phyloP scores from a whole-genome alignment of 2,888 invertebrate species.

The Drepanosiphum platanoidis region DNA sequence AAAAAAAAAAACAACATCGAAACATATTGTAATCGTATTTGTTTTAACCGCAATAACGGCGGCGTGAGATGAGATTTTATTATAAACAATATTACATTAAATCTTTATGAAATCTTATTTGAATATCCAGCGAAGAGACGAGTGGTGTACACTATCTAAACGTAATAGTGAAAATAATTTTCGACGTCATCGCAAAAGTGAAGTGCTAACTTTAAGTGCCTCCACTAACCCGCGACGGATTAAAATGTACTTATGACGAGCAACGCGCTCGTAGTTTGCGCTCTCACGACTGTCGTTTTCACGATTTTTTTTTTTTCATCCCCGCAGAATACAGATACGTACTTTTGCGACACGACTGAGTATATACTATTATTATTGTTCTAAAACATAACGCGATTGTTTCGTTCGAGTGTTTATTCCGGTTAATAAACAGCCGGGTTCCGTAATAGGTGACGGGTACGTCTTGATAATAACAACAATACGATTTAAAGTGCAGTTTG shows the following conservation, averaged over 20 bases:
- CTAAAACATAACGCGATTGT: constrained; percentile 27
- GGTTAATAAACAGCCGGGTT: constrained; percentile 1
- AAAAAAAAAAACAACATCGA: no score
- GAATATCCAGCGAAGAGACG: background rate
- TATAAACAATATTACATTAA: no score
- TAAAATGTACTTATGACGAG: constrained; percentile 19
- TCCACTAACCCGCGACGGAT: constrained; percentile 1
- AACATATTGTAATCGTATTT: no score
- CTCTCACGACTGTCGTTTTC: constrained; percentile 3
- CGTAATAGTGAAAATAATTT: constrained; percentile 18
- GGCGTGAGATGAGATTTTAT: no score
- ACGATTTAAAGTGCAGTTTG: background rate
- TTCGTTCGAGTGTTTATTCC: constrained; percentile 13
- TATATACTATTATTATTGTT: background rate
- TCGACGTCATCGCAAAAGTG: constrained; percentile 3
- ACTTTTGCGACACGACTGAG: background rate
- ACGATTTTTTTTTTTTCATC: background rate
- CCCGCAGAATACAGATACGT: background rate
- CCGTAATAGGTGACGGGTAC: background rate
- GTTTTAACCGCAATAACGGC: background rate
- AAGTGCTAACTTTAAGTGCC: constrained; percentile 12
- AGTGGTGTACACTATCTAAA: background rate
- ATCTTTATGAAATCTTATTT: background rate
- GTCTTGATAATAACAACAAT: background rate
- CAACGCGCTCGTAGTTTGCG: background rate